These are phyloP conservation scores for fruit fly (Drosophila melanogaster) DNA, from an alignment of 1,140 invertebrate genomes.

Conservation along the genomic window DNA sequence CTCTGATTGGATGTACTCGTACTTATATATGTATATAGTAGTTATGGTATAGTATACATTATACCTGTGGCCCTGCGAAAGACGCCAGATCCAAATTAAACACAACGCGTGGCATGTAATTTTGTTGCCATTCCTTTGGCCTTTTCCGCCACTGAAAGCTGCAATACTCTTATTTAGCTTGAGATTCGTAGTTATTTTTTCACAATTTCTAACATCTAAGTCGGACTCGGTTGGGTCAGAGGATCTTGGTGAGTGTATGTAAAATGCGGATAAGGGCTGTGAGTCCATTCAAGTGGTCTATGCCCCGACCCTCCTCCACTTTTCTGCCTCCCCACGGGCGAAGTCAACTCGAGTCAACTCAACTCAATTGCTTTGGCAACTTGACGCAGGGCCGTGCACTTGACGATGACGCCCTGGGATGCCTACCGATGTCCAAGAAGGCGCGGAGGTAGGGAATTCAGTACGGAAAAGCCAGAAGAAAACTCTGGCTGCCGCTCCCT, in stretches of 20 bases:
- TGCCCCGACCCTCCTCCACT: background rate
- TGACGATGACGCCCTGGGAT: constrained; percentile 42
- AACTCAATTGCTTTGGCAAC: constrained; percentile 62
- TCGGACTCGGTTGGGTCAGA: background rate
- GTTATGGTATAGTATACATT: background rate
- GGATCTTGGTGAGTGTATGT: background rate
- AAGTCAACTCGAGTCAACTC: constrained; percentile 45
- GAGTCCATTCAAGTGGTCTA: background rate
- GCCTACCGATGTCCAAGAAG: constrained; percentile 18
- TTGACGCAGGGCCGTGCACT: constrained; percentile 55
- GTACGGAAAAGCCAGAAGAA: constrained; percentile 18
- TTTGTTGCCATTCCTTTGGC: constrained; percentile 19
- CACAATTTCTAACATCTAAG: background rate
- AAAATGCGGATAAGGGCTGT: background rate
- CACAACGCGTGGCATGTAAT: constrained; percentile 34
- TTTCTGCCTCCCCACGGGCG: background rate
- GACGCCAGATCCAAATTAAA: constrained; percentile 52
- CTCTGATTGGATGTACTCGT: constrained; percentile 46
- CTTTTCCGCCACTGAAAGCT: constrained; percentile 8
- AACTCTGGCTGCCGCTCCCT: background rate
- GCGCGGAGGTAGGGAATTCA: background rate
- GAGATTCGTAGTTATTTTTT: too few relatives aligned
- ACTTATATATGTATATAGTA: background rate
- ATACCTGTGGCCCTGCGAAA: constrained; percentile 32
- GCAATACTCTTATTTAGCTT: too few relatives aligned